Base-by-base conservation (phyloP, 2,797 vertebrate species). In the Cossypha heuglini region DNA sequence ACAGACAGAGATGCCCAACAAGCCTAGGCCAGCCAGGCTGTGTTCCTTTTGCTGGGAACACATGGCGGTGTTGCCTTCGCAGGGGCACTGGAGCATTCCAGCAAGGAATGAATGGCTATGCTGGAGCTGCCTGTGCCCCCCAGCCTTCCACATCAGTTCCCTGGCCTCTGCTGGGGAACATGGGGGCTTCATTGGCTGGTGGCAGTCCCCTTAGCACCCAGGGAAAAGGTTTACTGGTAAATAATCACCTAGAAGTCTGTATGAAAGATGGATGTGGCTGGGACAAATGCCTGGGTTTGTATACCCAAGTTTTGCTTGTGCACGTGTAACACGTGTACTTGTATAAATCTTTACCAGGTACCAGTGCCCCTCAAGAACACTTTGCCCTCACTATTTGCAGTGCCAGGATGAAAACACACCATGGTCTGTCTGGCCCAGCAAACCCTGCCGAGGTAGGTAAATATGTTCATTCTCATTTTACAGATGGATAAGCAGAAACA, bases 401-500 rank as follows among this genome's bases (percentile, higher is more conserved):
- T 77, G 87, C 51, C 26, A 11, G 57, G 74, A 48, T 43, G 72
- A 81, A 94, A 95, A 80, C 74, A 28, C 51, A 22, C n/a, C 1
- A 13, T 2, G 2, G 42, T 71, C 48, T 61, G 91, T 35, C 71
- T 0, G 4, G 64, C 69, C 76, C 62, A 45, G 90, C 93, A 91
- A 94, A 78, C 88, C 75, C 92, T 76, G 88, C 64, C 42, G 45
- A 74, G 79, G 62, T 94, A 84, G 81, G 94, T 86, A 90, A 92
- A 90, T 95, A 95, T 68, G 90, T 75, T 96, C 81, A 2, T 88
- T 93, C 92, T 93, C 71, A 42, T 97, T 96, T 97, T 92, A 94
- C 95, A 96, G 96, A 94, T 89, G 88, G 93, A 83, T 97, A 96
- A 93, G 88, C 93, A 91, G 88, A 97, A 89, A 96, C 88, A 96